Evolutionary conservation across 2,797 vertebrate genomes (phyloP).

Genomic region (Oreochromis grahami): DNA sequence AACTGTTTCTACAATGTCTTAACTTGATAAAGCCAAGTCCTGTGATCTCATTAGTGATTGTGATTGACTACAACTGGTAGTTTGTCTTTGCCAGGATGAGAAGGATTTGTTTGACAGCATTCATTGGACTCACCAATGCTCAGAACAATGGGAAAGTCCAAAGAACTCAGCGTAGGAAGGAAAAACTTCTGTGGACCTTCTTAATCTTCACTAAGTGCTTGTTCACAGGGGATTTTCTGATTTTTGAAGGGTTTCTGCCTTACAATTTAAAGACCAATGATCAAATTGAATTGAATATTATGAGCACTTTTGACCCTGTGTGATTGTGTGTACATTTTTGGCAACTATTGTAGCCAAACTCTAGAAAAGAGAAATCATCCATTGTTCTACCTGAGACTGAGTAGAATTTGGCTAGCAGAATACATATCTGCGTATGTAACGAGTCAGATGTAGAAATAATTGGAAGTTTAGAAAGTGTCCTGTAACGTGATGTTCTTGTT

Average conservation of each 20-base stretch:
- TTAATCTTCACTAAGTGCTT: background rate
- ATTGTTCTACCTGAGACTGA: fast-evolving
- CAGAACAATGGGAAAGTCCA: background rate
- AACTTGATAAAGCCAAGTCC: fast-evolving
- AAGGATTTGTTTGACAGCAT: background rate
- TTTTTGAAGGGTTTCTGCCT: background rate
- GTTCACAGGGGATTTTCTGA: background rate
- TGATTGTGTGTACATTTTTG: background rate
- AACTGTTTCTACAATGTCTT: background rate
- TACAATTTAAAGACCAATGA: background rate
- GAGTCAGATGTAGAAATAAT: background rate
- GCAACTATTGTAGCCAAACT: background rate
- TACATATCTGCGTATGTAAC: fast-evolving
- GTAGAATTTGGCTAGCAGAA: background rate
- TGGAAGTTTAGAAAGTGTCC: background rate
- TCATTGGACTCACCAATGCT: background rate
- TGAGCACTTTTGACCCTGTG: background rate
- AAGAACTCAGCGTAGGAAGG: background rate
- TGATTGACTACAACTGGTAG: background rate
- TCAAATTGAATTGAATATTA: background rate
- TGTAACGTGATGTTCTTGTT: constrained; percentile 5
- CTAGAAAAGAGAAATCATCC: background rate
- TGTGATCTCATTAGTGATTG: background rate
- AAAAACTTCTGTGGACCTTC: background rate
- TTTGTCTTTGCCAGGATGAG: background rate